These are phyloP conservation scores for Xanthia icteritia DNA, from an alignment of 2,888 invertebrate species.

Conservation along the genomic window DNA sequence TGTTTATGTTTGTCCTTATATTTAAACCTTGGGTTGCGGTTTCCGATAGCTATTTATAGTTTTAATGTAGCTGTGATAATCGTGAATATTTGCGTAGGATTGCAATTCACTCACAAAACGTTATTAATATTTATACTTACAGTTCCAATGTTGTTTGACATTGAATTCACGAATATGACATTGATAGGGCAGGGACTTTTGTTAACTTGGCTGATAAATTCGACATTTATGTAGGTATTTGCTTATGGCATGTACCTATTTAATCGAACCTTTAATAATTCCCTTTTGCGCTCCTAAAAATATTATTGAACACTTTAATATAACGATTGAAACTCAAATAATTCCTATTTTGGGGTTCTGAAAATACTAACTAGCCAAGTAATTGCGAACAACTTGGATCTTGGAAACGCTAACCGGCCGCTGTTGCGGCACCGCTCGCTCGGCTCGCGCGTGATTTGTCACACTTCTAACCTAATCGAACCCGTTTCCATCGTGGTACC, in stretches of 20 bases:
- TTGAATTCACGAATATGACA: background rate
- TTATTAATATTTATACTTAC: no score
- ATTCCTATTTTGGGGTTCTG: background rate
- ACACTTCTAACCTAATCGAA: background rate
- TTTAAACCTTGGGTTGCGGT: slow-evolving; percentile 48
- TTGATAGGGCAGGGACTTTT: background rate
- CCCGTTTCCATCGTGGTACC: background rate
- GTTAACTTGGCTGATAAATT: background rate
- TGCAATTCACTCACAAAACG: background rate
- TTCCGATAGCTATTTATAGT: slow-evolving; percentile 50
- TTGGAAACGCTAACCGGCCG: background rate
- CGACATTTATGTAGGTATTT: background rate
- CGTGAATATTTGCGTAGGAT: slow-evolving; percentile 12
- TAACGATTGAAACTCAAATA: background rate
- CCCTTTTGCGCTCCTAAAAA: background rate
- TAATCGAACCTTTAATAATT: background rate
- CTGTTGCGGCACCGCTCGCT: background rate
- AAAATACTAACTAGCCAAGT: background rate
- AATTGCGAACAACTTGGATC: background rate
- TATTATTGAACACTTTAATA: background rate
- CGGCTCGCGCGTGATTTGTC: background rate
- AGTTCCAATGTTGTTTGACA: background rate
- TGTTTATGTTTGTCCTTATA: slow-evolving; percentile 43
- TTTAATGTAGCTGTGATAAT: slow-evolving; percentile 28
- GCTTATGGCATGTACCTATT: background rate